phyloP scores from a whole-genome alignment of 1,140 invertebrate species.

The Heterodera schachtii region DNA sequence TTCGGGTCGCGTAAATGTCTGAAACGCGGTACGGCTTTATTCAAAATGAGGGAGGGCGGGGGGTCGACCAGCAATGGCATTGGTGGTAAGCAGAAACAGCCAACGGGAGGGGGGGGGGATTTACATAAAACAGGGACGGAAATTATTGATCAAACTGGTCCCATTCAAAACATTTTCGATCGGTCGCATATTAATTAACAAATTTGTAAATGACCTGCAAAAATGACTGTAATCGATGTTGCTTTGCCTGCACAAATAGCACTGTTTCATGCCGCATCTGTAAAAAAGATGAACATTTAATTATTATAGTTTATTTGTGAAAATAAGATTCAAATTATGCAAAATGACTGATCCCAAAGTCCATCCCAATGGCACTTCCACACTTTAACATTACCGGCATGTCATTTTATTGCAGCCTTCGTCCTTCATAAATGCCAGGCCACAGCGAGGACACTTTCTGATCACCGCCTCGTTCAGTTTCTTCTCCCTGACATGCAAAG shows the following conservation, averaged over 20 bases:
- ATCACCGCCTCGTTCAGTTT: conserved; percentile 45
- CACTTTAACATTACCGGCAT: conserved; percentile 68
- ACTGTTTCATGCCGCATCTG: conserved; percentile 11
- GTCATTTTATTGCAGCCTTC: conserved; percentile 77
- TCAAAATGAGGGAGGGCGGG: too few relatives aligned
- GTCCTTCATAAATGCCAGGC: conserved; percentile 72
- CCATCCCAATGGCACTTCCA: background rate
- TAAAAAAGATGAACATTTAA: background rate
- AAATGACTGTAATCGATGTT: conserved; percentile 71
- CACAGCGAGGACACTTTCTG: conserved; percentile 72
- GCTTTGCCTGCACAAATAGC: conserved; percentile 13
- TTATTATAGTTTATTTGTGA: too few relatives aligned
- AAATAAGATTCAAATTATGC: too few relatives aligned
- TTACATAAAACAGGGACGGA: too few relatives aligned
- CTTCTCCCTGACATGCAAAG: conserved; percentile 38
- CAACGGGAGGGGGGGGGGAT: too few relatives aligned
- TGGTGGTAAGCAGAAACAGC: too few relatives aligned
- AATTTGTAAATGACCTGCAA: conserved; percentile 27
- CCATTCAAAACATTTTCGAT: too few relatives aligned
- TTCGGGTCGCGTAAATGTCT: conserved; percentile 38
- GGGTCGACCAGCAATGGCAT: too few relatives aligned
- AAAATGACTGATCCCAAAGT: too few relatives aligned
- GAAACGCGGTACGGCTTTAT: background rate
- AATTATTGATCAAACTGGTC: too few relatives aligned
- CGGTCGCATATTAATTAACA: too few relatives aligned